Evolutionary conservation across 2,888 invertebrate genomes (phyloP), one percentile per base, ranked within the genome.

Genomic region (Clunio marinus): DNA sequence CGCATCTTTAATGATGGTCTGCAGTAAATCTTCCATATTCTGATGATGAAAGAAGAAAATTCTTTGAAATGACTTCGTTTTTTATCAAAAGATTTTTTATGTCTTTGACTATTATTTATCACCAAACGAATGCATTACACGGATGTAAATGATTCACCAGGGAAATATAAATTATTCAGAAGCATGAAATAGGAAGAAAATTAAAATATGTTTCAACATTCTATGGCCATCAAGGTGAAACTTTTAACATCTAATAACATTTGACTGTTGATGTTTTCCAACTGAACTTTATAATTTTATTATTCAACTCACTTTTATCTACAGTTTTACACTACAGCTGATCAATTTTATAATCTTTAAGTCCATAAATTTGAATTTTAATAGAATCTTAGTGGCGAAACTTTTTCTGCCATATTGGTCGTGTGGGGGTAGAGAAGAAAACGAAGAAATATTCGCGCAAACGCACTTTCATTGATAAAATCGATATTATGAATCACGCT

Each of bases 1-100:
- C 70, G 93, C 88, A 81, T 95, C 94, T 79, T 88, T 91, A 73
- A 88, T 86, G 74, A 95, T 86, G 78, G 89, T 88, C 77, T 88
- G 84, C 72, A 95, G 82, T 74, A 94, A 82, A 79, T 93, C 92
- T 82, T 95, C 94, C 93, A 95, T 93, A 27, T 7, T 32, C 32
- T 72, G n/a, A n/a, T 73, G 1, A 17, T 7, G n/a, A 28, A 27
- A 20, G 15, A 15, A 20, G 7, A 57, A 27, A 17, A 57, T 17
- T 13, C 13, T 22, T 20, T 51, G 51, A 17, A 22, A 51, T 20
- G 22, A 51, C 13, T 51, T 51, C 17, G n/a, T n/a, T n/a, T n/a
- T n/a, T n/a, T n/a, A n/a, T n/a, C n/a, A n/a, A n/a, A n/a, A n/a
- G n/a, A n/a, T 32, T 32, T 10, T 7, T 32, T 32, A 7, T 4